Conservation (phyloP, 1,140 invertebrate genomes). For the Pomacea maculata region DNA sequence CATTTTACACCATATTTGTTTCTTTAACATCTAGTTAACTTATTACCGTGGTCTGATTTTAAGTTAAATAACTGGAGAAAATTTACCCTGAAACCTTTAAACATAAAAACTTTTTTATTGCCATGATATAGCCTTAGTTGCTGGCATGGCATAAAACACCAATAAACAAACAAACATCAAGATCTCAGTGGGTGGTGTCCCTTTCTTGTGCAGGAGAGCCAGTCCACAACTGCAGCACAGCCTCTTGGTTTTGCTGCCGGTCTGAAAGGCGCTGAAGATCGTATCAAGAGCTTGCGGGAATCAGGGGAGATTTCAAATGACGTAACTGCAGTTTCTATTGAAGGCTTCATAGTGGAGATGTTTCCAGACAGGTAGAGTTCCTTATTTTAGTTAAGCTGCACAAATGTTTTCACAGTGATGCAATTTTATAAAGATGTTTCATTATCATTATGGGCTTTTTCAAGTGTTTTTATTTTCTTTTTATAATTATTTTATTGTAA, state of each 20-base stretch:
- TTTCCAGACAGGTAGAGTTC: slow-evolving; percentile 73
- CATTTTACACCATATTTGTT: no score
- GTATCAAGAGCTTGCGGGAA: slow-evolving; percentile 57
- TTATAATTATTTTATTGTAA: neutral
- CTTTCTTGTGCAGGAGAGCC: slow-evolving; percentile 52
- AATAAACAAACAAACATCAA: no score
- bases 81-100: no score
- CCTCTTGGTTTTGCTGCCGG: slow-evolving; percentile 82
- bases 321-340: slow-evolving; percentile 77
- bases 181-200: neutral
- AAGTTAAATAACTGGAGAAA: no score
- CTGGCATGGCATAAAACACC: no score
- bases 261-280: slow-evolving; percentile 70
- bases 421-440: no score
- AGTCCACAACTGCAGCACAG: slow-evolving; percentile 68
- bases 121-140: no score
- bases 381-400: neutral
- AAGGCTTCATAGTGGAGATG: slow-evolving; percentile 82
- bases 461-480: neutral
- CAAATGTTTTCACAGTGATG: neutral
- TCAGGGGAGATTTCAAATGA: slow-evolving; percentile 66
- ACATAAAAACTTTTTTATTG: no score
- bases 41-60: no score
- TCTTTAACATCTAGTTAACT: no score
- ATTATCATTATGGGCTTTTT: no score